A percentile compares a stretch with the other conserved stretches of the same genome.
phyloP scores from a whole-genome alignment of 2,797 vertebrate genomes.

The Malurus leucopterus region DNA sequence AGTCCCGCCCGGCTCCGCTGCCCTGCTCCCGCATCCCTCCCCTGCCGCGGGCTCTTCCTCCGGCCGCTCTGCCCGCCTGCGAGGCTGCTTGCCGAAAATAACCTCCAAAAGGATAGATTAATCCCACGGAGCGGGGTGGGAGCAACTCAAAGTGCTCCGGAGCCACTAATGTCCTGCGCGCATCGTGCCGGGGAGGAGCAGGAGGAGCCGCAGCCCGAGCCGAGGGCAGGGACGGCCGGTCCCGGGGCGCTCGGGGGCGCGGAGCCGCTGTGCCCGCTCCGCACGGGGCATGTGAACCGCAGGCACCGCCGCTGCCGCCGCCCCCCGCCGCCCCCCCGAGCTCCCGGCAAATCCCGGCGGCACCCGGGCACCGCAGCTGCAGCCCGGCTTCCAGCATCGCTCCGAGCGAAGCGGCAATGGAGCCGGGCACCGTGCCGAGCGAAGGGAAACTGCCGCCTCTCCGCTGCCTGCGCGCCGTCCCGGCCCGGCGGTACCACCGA shows the following conservation, averaged over 20 bases:
- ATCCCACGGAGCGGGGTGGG: not conserved
- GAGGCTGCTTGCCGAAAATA: slow-evolving; percentile 30
- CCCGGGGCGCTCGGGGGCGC: not conserved
- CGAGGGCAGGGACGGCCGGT: not conserved
- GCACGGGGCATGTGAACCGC: not conserved
- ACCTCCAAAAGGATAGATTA: not conserved
- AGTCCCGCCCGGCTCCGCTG: not conserved
- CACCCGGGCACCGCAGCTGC: not conserved
- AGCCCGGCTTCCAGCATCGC: not conserved
- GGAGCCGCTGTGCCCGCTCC: not conserved
- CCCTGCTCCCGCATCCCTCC: not conserved
- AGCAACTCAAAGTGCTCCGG: not conserved
- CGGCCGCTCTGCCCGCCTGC: not conserved
- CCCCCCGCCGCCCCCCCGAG: not conserved
- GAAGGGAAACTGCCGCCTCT: not conserved
- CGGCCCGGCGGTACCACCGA: not conserved
- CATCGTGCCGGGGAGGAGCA: not conserved
- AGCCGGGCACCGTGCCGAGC: not conserved
- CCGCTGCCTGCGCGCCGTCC: not conserved
- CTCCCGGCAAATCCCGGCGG: not conserved
- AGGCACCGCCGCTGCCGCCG: not conserved
- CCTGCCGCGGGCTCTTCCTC: not conserved
- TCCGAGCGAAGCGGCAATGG: rapidly evolving
- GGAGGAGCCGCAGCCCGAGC: not conserved
- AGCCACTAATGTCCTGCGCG: not conserved